phyloP scores from a whole-genome alignment of 2,797 vertebrate species.

The Amphiprion clarkii region DNA sequence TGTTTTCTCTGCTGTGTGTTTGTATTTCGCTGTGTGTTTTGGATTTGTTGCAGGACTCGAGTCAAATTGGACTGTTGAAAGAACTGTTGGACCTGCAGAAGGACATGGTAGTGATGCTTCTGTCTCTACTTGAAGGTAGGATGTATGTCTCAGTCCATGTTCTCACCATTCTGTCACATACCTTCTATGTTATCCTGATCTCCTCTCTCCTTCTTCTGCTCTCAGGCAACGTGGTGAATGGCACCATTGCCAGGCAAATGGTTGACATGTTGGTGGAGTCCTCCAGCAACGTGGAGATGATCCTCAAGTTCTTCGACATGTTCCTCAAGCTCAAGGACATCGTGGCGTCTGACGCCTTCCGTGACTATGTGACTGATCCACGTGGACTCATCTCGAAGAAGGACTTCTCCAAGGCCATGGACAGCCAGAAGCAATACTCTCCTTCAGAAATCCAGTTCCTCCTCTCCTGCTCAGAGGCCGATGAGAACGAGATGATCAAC shows the following conservation, averaged over 20 bases:
- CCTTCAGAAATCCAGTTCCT: conserved; percentile 95
- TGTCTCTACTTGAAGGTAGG: conserved; percentile 94
- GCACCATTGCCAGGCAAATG: conserved; percentile 97
- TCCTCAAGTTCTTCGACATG: conserved; percentile 99
- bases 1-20: conserved; percentile 28
- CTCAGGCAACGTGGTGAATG: conserved; percentile 95
- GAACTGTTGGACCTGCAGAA: conserved; percentile 96
- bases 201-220: conserved; percentile 8
- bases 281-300: conserved; percentile 98
- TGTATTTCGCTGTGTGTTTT: conserved; percentile 34
- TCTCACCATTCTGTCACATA: background rate
- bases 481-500: conserved; percentile 99
- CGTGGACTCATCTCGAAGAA: conserved; percentile 98
- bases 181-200: background rate
- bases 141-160: background rate
- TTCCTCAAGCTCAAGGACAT: conserved; percentile 99
- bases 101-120: conserved; percentile 98
- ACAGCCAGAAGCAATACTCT: conserved; percentile 96
- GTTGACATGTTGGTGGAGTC: conserved; percentile 99
- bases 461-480: conserved; percentile 95
- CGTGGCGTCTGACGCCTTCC: conserved; percentile 95
- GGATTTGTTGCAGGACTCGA: conserved; percentile 88
- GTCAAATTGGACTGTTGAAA: conserved; percentile 94
- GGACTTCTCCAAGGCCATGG: conserved; percentile 99
- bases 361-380: conserved; percentile 93